Evolutionary conservation across 2,888 invertebrate genomes (phyloP).

Genomic region (Sclerodermus sp.): DNA sequence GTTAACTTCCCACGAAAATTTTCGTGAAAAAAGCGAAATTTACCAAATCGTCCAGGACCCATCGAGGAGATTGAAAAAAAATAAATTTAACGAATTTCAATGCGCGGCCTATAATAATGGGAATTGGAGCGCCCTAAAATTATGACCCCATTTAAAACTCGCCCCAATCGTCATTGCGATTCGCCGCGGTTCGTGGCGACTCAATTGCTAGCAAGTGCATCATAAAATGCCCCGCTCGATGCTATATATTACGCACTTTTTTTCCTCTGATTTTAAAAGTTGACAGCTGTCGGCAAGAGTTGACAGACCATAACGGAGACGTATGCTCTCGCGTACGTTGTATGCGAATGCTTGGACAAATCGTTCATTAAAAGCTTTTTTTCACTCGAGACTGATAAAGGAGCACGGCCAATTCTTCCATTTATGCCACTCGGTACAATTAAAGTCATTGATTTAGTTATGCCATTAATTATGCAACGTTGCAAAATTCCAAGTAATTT

Average conservation of each 20-base stretch:
- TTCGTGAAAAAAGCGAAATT: no score
- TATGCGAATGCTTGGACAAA: not conserved
- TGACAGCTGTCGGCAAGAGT: slow-evolving; percentile 51
- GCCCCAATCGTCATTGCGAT: slow-evolving; percentile 45
- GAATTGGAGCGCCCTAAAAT: slow-evolving; percentile 38
- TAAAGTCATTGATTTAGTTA: no score
- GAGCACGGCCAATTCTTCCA: no score
- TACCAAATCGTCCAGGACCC: no score
- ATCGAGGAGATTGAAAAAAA: slow-evolving; percentile 9
- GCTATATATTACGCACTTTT: slow-evolving; percentile 36
- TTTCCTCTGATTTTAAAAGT: slow-evolving; percentile 49
- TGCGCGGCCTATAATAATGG: slow-evolving; percentile 24
- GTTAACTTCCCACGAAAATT: not conserved
- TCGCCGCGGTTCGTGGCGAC: slow-evolving; percentile 38
- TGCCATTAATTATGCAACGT: no score
- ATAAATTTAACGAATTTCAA: slow-evolving; percentile 21
- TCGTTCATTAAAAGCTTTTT: no score
- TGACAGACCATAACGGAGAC: slow-evolving; percentile 47
- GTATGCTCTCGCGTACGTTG: not conserved
- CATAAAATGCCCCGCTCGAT: slow-evolving; percentile 21
- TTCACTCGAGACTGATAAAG: no score
- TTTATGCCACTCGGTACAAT: no score
- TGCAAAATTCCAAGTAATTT: no score
- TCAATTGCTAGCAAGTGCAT: slow-evolving; percentile 34
- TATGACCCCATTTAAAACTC: slow-evolving; percentile 42